These are phyloP conservation scores for Lepus timidus DNA, from an alignment of 2,113 vertebrate species.

Conservation along the genomic window DNA sequence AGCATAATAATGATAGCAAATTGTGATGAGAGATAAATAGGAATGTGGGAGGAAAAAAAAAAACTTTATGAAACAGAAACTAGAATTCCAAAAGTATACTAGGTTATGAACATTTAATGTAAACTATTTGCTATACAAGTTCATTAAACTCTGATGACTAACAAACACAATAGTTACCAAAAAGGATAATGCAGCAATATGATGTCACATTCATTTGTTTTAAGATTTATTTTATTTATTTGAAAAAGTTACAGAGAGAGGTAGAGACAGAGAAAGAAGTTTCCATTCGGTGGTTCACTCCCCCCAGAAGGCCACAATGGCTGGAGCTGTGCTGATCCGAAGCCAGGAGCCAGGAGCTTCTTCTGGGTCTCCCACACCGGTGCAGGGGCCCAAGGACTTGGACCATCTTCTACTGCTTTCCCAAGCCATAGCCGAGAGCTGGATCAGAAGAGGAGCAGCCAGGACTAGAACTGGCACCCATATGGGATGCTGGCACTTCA, in stretches of 20 bases:
- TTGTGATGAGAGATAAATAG: not conserved
- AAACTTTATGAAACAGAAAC: conserved; percentile 9
- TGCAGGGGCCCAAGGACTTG: not conserved
- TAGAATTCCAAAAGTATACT: not conserved
- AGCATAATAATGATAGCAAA: conserved; percentile 36
- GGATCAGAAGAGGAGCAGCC: no score
- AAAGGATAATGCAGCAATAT: not conserved
- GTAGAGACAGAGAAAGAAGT: no score
- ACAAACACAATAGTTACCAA: not conserved
- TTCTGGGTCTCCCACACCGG: no score
- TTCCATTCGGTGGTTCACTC: no score
- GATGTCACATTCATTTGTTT: not conserved
- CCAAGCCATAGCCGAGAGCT: no score
- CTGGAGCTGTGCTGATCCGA: no score
- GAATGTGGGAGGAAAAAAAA: not conserved
- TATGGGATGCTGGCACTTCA: no score
- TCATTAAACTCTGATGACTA: conserved; percentile 12
- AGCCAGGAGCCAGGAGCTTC: no score
- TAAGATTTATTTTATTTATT: not conserved
- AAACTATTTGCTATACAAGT: not conserved
- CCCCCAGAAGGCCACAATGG: no score
- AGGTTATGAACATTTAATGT: not conserved
- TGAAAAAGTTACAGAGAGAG: no score
- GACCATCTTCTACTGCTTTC: no score
- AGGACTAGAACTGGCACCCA: no score